These are phyloP conservation scores for Sylvietta virens DNA, from an alignment of 2,113 vertebrate species.

Conservation along the genomic window DNA sequence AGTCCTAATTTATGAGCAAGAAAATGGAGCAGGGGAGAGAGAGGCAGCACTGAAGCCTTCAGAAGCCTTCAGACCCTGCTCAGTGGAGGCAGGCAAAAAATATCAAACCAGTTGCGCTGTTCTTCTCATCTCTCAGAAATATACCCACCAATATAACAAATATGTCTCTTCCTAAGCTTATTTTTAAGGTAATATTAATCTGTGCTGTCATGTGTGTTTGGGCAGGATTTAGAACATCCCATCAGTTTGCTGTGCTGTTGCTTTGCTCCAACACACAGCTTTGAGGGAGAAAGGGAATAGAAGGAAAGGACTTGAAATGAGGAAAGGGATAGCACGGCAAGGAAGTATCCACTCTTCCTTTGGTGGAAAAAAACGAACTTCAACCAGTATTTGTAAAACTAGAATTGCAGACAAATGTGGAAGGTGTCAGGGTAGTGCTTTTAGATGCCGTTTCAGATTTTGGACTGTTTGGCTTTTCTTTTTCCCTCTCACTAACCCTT, in stretches of 20 bases:
- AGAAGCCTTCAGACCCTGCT: background rate
- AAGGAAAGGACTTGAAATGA: background rate
- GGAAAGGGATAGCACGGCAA: background rate
- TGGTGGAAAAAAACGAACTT: background rate
- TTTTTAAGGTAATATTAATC: slow-evolving; percentile 23
- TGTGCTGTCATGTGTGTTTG: background rate
- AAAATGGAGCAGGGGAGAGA: background rate
- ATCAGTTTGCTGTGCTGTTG: background rate
- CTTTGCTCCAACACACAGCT: background rate
- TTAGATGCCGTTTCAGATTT: background rate
- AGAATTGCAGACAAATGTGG: background rate
- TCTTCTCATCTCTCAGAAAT: background rate
- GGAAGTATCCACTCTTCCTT: background rate
- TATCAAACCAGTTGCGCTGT: background rate
- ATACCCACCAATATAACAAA: background rate
- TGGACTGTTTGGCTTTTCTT: background rate
- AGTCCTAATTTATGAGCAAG: background rate
- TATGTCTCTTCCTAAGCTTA: background rate
- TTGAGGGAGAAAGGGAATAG: background rate
- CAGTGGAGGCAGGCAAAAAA: background rate
- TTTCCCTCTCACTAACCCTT: background rate
- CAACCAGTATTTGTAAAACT: background rate
- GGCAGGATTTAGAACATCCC: slow-evolving; percentile 41
- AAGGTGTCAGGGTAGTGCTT: background rate
- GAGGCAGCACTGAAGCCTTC: background rate